These are phyloP conservation scores for Phalacrocorax aristotelis DNA, from an alignment of 2,113 vertebrate genomes.

Conservation along the genomic window DNA sequence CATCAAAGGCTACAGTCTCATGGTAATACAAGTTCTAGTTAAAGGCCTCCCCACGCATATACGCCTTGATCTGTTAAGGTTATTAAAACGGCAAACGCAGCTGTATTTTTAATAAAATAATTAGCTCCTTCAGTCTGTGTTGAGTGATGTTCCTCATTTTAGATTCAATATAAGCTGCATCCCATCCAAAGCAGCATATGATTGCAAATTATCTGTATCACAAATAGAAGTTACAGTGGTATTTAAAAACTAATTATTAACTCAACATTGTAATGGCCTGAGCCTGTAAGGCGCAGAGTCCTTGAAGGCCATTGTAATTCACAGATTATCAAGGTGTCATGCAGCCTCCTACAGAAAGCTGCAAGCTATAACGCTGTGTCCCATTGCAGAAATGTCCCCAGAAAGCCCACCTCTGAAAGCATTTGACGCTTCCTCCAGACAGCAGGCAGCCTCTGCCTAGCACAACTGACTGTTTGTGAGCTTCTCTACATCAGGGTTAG, in stretches of 20 bases:
- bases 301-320: neutral
- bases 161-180: conserved; percentile 39
- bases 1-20: conserved; percentile 42
- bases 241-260: conserved; percentile 53
- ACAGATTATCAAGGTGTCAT: neutral
- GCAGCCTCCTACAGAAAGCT: neutral
- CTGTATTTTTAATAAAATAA: conserved; percentile 58
- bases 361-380: neutral
- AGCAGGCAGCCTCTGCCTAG: neutral
- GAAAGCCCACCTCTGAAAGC: neutral
- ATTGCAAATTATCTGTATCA: conserved; percentile 41
- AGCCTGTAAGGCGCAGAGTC: neutral
- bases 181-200: neutral
- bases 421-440: neutral
- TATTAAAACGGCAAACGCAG: conserved; percentile 40
- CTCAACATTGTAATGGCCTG: neutral
- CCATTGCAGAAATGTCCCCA: neutral
- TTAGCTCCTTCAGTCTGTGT: conserved; percentile 44
- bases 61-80: conserved; percentile 45
- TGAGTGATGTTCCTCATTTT: conserved; percentile 28
- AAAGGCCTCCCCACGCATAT: conserved; percentile 18
- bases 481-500: neutral
- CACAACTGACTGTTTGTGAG: neutral
- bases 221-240: conserved; percentile 33
- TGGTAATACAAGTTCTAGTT: conserved; percentile 35